Base-by-base conservation (phyloP, 1,140 invertebrate species). In the Dendroctonus valens region DNA sequence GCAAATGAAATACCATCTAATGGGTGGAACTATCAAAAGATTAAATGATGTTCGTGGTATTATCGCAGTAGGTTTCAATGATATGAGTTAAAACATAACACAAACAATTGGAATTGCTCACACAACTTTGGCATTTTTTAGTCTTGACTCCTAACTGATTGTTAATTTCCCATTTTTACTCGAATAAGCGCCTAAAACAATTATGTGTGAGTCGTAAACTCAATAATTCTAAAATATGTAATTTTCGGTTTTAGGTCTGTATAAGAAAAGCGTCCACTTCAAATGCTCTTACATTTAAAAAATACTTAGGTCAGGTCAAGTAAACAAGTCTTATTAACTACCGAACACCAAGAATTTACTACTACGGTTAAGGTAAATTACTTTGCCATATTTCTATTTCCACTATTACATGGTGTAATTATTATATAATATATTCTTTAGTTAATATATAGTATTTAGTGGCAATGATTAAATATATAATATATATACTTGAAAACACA, bases 401-500 rank as follows among this genome's bases (percentile, higher is more conserved):
- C 57, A 46, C 66, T 63, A 68, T 51, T 67, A 67, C 49, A 67
- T 37, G 69, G 58, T 60, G 58, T 49, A 38, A 71, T 70, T 62
- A 62, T 66, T 69, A 73, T 75, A 74, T 73, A 72, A 71, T 74
- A 72, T 74, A 76, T 69, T 73, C 65, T 71, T 74, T 71, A 69
- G 72, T 73, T 74, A 74, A 75, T 75, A 75, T 73, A 76, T 75
- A 74, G 70, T 76, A 61, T 67, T 76, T 71, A 76, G 74, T 76
- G 74, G 75, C 74, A 71, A 74, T 76, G 72, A 76, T 76, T 76
- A 75, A 73, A 70, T 74, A 67, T 62, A 59, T 64, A 41, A 50
- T 60, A 60, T 40, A 73, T 74, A 76, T 76, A 77, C 75, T 77
- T 77, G 75, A 75, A 69, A 77, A 77, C 75, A 74, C 75, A 77